Percentiles rank a stretch among this genome's conserved stretches.
Conservation (phyloP, 2,113 vertebrate species). For the Sapajus apella region DNA sequence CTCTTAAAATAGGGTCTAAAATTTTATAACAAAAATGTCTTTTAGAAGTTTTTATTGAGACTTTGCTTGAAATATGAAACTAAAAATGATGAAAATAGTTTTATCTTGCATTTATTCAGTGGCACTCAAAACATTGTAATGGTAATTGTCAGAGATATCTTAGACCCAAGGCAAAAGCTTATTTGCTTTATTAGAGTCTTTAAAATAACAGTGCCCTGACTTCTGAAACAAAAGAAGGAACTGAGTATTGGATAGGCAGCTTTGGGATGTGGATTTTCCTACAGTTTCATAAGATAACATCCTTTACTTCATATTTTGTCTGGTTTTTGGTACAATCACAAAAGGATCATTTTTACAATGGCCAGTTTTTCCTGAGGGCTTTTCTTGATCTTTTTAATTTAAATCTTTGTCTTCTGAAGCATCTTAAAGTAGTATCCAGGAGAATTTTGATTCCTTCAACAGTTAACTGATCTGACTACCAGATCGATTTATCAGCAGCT, state of each 20-base stretch:
- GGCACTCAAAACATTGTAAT: not conserved
- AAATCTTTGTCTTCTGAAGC: not conserved
- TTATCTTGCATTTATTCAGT: not conserved
- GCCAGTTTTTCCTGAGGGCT: not conserved
- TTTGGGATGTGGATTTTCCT: not conserved
- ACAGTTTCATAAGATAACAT: not conserved
- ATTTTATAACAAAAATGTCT: not conserved
- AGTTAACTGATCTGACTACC: not conserved
- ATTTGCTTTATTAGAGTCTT: not conserved
- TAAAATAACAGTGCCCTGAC: not conserved
- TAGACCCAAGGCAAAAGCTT: not conserved
- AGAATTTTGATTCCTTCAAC: not conserved
- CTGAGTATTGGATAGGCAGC: not conserved
- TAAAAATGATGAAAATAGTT: not conserved
- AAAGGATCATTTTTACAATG: not conserved
- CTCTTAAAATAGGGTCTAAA: not conserved
- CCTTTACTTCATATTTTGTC: not conserved
- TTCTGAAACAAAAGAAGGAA: not conserved
- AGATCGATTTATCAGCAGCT: not conserved
- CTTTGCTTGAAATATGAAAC: conserved; percentile 29
- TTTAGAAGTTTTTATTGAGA: conserved; percentile 32
- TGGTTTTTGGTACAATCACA: not conserved
- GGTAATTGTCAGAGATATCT: not conserved
- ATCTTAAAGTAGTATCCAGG: not conserved
- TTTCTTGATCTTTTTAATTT: not conserved